phyloP scores from a whole-genome alignment of 2,113 vertebrate genomes.

The Ailurus styani region DNA sequence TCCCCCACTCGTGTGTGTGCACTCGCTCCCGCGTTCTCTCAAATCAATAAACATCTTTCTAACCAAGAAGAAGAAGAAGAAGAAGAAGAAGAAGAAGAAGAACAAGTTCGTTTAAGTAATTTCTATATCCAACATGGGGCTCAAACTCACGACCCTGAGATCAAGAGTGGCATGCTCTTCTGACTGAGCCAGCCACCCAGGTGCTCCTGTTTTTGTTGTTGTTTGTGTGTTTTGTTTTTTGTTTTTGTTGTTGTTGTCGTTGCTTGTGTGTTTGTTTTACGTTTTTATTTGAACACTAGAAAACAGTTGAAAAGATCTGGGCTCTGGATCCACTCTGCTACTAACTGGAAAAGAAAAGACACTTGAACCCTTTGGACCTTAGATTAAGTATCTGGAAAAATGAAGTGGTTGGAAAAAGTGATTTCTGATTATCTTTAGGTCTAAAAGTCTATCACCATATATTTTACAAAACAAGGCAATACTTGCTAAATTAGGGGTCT shows the following conservation, averaged over 20 bases:
- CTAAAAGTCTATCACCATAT: neutral
- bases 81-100: no score
- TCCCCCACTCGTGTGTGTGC: no score
- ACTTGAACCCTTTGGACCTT: neutral
- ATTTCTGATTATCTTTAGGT: neutral
- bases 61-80: no score
- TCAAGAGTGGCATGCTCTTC: neutral
- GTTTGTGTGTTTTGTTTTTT: neutral
- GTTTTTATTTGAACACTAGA: conserved; percentile 7
- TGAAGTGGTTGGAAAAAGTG: neutral
- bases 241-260: neutral
- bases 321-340: neutral
- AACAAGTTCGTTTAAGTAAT: no score
- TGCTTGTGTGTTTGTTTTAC: neutral
- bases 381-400: conserved; percentile 18
- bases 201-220: neutral
- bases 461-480: neutral
- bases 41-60: neutral
- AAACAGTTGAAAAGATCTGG: neutral
- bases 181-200: neutral
- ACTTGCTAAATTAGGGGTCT: neutral
- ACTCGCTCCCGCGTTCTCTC: no score
- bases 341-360: neutral
- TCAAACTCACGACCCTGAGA: neutral
- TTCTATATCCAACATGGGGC: neutral